phyloP scores from a whole-genome alignment of 2,797 vertebrate genomes.

The Pangasius mekongensis region DNA sequence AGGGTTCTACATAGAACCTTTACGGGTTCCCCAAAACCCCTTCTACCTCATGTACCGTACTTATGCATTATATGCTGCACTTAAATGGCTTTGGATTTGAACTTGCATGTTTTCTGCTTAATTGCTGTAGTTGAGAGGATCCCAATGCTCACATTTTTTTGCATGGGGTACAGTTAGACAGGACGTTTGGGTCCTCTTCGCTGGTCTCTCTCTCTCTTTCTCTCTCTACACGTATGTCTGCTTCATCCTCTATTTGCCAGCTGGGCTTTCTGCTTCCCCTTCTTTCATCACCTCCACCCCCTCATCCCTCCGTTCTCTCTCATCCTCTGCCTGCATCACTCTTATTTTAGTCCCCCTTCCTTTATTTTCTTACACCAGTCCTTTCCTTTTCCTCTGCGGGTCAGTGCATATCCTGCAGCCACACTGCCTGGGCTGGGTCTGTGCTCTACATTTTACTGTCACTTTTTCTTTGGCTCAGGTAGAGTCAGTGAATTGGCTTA shows the following conservation, averaged over 20 bases:
- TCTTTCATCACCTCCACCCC: conserved; percentile 43
- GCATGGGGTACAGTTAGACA: conserved; percentile 35
- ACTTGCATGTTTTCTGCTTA: not conserved
- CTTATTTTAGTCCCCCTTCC: conserved; percentile 34
- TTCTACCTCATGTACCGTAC: not conserved
- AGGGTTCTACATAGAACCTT: not conserved
- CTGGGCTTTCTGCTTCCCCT: conserved; percentile 46
- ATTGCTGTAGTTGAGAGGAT: not conserved
- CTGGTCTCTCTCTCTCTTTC: conserved; percentile 8
- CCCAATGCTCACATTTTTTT: conserved; percentile 9
- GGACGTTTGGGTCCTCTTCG: conserved; percentile 53
- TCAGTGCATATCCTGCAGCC: conserved; percentile 3
- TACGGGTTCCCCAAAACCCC: not conserved
- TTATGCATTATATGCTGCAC: not conserved
- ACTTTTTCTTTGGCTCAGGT: not conserved
- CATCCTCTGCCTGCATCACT: conserved; percentile 30
- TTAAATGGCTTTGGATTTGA: not conserved
- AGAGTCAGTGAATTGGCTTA: not conserved
- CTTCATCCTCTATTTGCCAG: conserved; percentile 32
- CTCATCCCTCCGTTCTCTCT: conserved; percentile 27
- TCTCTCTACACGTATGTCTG: no score
- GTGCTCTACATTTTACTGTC: not conserved
- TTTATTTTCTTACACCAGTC: conserved; percentile 26
- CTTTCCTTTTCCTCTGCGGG: conserved; percentile 38
- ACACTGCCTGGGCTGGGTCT: not conserved